Base-by-base conservation (phyloP, 1,140 invertebrate species). In the Acyrthosiphon pisum region DNA sequence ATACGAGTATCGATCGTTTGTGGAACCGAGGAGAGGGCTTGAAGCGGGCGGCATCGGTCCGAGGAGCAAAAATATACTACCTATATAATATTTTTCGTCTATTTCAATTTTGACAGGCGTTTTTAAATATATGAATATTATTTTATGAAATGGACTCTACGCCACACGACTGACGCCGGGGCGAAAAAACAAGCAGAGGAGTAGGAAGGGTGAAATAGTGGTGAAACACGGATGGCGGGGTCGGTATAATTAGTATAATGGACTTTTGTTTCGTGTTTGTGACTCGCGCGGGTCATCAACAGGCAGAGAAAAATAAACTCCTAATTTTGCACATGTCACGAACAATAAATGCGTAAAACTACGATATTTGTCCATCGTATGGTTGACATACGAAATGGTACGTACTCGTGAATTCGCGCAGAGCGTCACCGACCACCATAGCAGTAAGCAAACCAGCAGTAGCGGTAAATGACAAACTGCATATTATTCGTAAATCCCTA, bases 221-320 rank as follows among this genome's bases (percentile, higher is more conserved):
- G 8, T n/a, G 23, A 89, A 7, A 41, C 11, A 30, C 53, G 50
- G 48, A 18, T 3, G 0, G 44, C 1, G 22, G 41, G 50, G 18
- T 89, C 22, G 6, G n/a, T 56, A 26, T 56, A 89, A 89, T 89
- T 89, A 89, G 87, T 37, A 9, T 89, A 89, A 89, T 89, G 48
- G 48, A 89, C 48, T 46, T 46, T 87, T 48, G 22, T 87, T 87
- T 44, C 84, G 41, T 86, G 30, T 86, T 76, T 14, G 11, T 18
- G 6, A 46, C 6, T n/a, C 26, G 46, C 30, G n/a, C 20, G 6
- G 6, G 11, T n/a, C n/a, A 50, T 88, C 46, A 88, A 88, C 46
- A 88, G 30, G 46, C 30, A 23, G 30, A 23, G n/a, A 88, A 88
- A 53, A 50, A 48, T n/a, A 88, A 50, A 50, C 46, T 50, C 6